phyloP scores from a whole-genome alignment of 2,888 invertebrate species.

The Autographa gamma region DNA sequence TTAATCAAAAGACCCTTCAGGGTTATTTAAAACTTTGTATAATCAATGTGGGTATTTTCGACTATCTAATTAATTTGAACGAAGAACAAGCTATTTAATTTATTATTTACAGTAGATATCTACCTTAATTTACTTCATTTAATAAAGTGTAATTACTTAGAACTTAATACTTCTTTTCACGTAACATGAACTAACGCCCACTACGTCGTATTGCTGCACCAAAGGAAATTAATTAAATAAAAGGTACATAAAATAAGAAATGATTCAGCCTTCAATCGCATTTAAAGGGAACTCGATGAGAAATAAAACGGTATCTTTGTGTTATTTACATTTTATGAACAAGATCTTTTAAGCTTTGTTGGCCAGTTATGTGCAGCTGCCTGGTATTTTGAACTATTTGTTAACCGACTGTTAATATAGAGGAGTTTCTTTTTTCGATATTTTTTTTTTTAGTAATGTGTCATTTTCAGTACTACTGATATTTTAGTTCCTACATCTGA shows the following conservation, averaged over 20 bases:
- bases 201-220: neutral
- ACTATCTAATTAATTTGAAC: no score
- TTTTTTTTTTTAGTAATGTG: no score
- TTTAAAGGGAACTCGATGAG: neutral
- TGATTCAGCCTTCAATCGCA: neutral
- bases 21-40: neutral
- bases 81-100: no score
- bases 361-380: no score
- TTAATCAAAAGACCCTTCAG: neutral
- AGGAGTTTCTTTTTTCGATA: no score
- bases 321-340: neutral
- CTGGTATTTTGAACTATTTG: no score
- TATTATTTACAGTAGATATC: no score
- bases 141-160: neutral
- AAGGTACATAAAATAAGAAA: neutral
- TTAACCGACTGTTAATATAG: no score
- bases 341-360: no score
- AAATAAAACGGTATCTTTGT: neutral
- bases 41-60: no score
- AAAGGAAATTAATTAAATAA: slow-evolving; percentile 2
- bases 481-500: no score
- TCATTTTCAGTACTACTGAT: no score
- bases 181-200: neutral
- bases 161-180: neutral
- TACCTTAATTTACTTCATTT: neutral